These are phyloP conservation scores for Xiphophorus hellerii DNA, from an alignment of 2,113 vertebrate genomes.

Conservation along the genomic window DNA sequence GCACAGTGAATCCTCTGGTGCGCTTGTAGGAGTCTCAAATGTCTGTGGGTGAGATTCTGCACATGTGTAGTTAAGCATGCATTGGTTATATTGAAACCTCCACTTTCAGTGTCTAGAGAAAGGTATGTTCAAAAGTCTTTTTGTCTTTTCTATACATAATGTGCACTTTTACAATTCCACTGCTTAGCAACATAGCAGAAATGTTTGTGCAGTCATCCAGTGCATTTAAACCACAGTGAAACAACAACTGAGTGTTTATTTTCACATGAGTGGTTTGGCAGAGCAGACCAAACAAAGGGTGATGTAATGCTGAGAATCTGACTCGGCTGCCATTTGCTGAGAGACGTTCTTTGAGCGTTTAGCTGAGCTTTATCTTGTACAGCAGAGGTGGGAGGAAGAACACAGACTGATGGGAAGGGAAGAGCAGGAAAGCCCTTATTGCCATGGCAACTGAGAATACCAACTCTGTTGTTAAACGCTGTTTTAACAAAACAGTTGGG, in stretches of 20 bases:
- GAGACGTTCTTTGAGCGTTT: slow-evolving; percentile 28
- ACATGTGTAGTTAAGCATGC: slow-evolving; percentile 9
- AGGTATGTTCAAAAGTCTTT: background rate
- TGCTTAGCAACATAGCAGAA: background rate
- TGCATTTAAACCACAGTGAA: background rate
- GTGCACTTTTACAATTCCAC: background rate
- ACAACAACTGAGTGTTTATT: background rate
- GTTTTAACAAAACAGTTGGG: slow-evolving; percentile 44
- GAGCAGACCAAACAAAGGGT: slow-evolving; percentile 25
- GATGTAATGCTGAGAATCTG: slow-evolving; percentile 13
- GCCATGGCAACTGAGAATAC: slow-evolving; percentile 72
- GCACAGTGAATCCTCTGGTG: background rate
- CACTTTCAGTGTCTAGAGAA: background rate
- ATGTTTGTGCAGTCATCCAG: background rate
- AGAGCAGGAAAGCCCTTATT: slow-evolving; percentile 68
- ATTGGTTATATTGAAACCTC: slow-evolving; percentile 1
- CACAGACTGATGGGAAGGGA: slow-evolving; percentile 37
- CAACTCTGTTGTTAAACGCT: slow-evolving; percentile 55
- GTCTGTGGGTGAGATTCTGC: slow-evolving; percentile 19
- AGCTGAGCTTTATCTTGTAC: slow-evolving; percentile 36
- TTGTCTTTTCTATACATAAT: background rate
- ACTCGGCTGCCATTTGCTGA: slow-evolving; percentile 38
- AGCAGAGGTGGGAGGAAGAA: slow-evolving; percentile 29
- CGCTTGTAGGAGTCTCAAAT: slow-evolving; percentile 19
- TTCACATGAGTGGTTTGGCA: background rate